A percentile compares a stretch with the other conserved stretches of the same genome.
Evolutionary conservation across 2,113 vertebrate species (phyloP).

Genomic region (Ondatra zibethicus): DNA sequence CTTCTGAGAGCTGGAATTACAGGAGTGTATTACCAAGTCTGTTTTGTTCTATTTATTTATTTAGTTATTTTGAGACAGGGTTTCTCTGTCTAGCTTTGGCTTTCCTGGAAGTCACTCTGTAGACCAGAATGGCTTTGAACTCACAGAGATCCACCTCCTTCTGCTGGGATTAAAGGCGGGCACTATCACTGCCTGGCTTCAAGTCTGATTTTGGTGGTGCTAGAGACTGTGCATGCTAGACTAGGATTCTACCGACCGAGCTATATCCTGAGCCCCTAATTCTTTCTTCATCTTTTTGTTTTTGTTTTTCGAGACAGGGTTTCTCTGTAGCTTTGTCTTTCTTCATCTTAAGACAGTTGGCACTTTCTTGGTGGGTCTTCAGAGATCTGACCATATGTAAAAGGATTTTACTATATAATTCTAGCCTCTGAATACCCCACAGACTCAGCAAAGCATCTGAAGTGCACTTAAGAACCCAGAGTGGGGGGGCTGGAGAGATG

Average conservation of each 20-base stretch:
- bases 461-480: background rate
- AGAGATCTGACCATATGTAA: background rate
- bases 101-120: too few relatives aligned
- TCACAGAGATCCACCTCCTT: too few relatives aligned
- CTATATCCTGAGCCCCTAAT: background rate
- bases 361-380: background rate
- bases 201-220: background rate
- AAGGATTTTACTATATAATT: background rate
- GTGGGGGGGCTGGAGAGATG: too few relatives aligned
- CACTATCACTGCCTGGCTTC: too few relatives aligned
- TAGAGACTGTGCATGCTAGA: background rate
- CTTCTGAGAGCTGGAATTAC: background rate
- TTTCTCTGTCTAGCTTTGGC: too few relatives aligned
- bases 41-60: too few relatives aligned
- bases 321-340: too few relatives aligned
- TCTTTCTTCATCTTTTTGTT: background rate
- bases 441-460: background rate
- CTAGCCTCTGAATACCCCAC: background rate
- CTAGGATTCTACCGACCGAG: background rate
- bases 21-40: background rate
- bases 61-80: too few relatives aligned
- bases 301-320: too few relatives aligned
- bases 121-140: too few relatives aligned
- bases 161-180: too few relatives aligned
- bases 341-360: background rate